Base-by-base conservation (phyloP, 2,113 vertebrate genomes). In the Thunnus maccoyii region DNA sequence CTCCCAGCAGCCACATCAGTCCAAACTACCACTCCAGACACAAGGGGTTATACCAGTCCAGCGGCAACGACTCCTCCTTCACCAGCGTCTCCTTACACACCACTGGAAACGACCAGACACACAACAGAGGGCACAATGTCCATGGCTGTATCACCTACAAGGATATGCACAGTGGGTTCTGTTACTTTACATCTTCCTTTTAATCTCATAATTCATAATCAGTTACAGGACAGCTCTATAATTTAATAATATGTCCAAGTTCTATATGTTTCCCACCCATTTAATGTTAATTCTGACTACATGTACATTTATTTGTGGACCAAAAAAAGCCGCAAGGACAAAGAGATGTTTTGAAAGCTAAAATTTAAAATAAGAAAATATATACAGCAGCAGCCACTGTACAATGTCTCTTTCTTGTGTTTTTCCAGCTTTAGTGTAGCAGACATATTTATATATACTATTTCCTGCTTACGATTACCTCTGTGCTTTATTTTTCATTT, bases 91-190 rank as follows among this genome's bases (percentile, higher is more conserved):
- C 64, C 74, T 30, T 48, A 61, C 48, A 80, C 71, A 6, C 55
- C 78, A 5, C 5, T 6, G 11, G 41, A 83, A 52, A 83, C 76
- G 0, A 84, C 84, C 9, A 78, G 18, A 51, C 60, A 22, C 17
- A 57, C 75, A 2, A 18, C 47, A 25, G 84, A 87, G 20, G 48
- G 15, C n/a, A 65, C 80, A 0, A 86, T 82, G 2, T 54, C 89
- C 11, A n/a, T 76, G 22, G 66, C 76, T 20, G 84, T 82, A 3
- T 48, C 88, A 46, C 65, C 92, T 7, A 77, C 86, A 44, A 93
- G 90, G 86, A 90, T 74, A 41, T 96, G 95, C 83, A 94, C 86
- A 6, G 95, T 95, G 63, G 77, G 95, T 94, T 73, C 12, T 73
- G 1, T 62, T 57, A 15, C 4, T 44, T 18, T 16, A 58, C 46